A percentile compares a stretch with the other conserved stretches of the same genome.
Conservation (phyloP, 2,888 invertebrate genomes). For the Hirtodrosophila duncani region DNA sequence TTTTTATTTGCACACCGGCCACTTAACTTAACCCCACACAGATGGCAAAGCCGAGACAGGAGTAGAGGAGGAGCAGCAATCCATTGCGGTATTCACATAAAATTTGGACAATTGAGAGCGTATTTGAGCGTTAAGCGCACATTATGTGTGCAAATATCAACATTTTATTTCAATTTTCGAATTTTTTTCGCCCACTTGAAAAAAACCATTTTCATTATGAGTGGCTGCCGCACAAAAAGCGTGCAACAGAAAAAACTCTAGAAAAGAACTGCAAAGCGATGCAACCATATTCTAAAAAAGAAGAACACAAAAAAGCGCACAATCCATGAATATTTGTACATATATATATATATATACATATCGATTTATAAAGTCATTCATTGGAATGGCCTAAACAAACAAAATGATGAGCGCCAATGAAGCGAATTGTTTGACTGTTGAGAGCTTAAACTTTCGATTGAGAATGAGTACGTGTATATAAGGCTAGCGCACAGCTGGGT, state of each 20-base stretch:
- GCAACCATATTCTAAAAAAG: constrained; percentile 40
- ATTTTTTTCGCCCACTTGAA: constrained; percentile 58
- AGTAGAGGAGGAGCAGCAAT: no score
- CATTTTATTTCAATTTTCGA: constrained; percentile 61
- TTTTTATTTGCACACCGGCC: constrained; percentile 62
- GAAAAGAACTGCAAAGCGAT: constrained; percentile 15
- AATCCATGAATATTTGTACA: constrained; percentile 61
- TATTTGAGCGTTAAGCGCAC: constrained; percentile 73
- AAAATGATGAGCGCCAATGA: constrained; percentile 73
- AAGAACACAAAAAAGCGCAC: constrained; percentile 25
- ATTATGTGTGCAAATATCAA: constrained; percentile 70
- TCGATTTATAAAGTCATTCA: constrained; percentile 25
- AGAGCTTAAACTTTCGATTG: not conserved
- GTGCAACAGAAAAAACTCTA: constrained; percentile 12
- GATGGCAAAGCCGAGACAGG: constrained; percentile 10
- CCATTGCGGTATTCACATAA: no score
- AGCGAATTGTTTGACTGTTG: constrained; percentile 53
- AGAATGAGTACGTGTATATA: not conserved
- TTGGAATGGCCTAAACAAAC: constrained; percentile 70
- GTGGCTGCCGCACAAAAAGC: constrained; percentile 39
- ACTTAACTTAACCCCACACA: constrained; percentile 50
- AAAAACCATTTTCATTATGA: constrained; percentile 69
- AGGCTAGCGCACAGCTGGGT: constrained; percentile 16
- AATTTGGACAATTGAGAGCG: constrained; percentile 72
- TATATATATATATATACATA: not conserved